Percentiles rank a stretch among this genome's conserved stretches.
phyloP scores from a whole-genome alignment of 2,888 invertebrate genomes.

The Acronicta aceris region DNA sequence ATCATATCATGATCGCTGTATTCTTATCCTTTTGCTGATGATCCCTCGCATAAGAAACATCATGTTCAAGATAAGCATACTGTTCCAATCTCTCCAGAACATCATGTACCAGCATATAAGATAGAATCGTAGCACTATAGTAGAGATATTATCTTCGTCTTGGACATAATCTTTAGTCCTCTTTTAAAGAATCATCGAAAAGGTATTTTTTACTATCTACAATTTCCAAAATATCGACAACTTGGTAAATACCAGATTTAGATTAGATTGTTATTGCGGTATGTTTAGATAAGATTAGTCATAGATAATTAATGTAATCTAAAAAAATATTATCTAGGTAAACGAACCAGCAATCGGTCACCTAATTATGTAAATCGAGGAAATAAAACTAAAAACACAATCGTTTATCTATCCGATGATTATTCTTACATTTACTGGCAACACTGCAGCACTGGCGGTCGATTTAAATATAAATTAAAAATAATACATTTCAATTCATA shows the following conservation, averaged over 20 bases:
- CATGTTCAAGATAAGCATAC: too few species aligned
- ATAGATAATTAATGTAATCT: conserved; percentile 19
- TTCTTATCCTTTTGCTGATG: too few species aligned
- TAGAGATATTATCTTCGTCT: too few species aligned
- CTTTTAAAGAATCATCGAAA: too few species aligned
- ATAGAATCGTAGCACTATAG: too few species aligned
- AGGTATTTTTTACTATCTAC: neutral
- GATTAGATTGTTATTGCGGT: neutral
- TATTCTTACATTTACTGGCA: conserved; percentile 1
- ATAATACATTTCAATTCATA: neutral
- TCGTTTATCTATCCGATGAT: conserved; percentile 10
- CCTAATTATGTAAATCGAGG: conserved; percentile 12
- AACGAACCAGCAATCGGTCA: conserved; percentile 22
- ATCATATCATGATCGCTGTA: too few species aligned
- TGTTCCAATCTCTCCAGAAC: too few species aligned
- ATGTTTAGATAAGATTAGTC: conserved; percentile 24
- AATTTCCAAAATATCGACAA: neutral
- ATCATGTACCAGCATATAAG: too few species aligned
- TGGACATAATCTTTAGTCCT: too few species aligned
- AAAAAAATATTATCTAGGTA: conserved; percentile 13
- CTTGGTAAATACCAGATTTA: neutral
- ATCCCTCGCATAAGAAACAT: too few species aligned
- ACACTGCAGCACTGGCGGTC: neutral
- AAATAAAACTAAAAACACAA: conserved; percentile 14
- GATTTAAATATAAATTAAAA: neutral